These are phyloP conservation scores for Turnix velox DNA, from an alignment of 2,113 vertebrate genomes.

Conservation along the genomic window DNA sequence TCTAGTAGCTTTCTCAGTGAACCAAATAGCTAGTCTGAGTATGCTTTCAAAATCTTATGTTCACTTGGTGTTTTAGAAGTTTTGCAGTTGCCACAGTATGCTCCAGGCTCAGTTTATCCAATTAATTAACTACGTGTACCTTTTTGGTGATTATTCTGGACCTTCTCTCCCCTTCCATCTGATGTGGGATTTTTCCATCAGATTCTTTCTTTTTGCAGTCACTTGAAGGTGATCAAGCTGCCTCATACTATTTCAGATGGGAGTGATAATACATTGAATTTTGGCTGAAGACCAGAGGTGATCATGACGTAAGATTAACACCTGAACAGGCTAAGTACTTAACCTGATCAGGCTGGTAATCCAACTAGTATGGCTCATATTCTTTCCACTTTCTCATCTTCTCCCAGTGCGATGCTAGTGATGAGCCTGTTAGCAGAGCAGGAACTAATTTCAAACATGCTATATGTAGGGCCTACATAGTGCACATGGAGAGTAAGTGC, in stretches of 20 bases:
- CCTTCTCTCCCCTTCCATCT: not conserved
- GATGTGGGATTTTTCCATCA: not conserved
- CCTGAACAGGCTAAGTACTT: not conserved
- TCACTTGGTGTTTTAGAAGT: accelerated
- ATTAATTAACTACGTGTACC: not conserved
- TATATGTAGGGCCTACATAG: not conserved
- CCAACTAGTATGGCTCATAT: not conserved
- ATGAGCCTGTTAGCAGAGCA: not conserved
- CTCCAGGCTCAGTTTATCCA: not conserved
- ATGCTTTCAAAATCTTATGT: not conserved
- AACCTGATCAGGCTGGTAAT: not conserved
- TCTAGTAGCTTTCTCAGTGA: accelerated
- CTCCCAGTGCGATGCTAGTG: not conserved
- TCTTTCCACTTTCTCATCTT: not conserved
- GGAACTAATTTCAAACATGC: not conserved
- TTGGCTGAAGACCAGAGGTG: not conserved
- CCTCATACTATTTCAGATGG: not conserved
- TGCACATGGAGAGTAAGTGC: accelerated
- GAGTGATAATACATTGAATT: not conserved
- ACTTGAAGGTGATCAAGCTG: not conserved
- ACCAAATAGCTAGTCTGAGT: not conserved
- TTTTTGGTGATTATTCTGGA: not conserved
- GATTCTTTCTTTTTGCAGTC: not conserved
- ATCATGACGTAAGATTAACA: not conserved
- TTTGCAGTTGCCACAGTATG: not conserved